Evolutionary conservation across 2,797 vertebrate species (phyloP).

Genomic region (Catostomus latipinnis): DNA sequence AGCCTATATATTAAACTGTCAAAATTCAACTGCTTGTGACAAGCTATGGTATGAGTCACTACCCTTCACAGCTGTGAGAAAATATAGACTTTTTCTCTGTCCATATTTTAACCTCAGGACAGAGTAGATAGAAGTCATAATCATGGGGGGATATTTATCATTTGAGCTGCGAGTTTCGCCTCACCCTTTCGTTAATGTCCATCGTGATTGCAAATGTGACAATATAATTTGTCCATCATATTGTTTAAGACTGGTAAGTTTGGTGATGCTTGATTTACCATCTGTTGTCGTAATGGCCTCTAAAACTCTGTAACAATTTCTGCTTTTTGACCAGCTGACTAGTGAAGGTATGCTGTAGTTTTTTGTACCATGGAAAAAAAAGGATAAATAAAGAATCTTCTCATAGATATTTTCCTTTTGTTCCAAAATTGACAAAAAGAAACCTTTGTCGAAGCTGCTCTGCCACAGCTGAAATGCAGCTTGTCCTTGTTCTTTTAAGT

Average conservation of each 20-base stretch:
- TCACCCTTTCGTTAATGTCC: slow-evolving; percentile 8
- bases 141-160: slow-evolving; percentile 2
- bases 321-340: not conserved
- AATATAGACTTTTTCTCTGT: slow-evolving; percentile 33
- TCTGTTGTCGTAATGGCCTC: not conserved
- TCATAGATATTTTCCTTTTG: too few species aligned
- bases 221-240: not conserved
- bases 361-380: too few species aligned
- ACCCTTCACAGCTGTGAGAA: slow-evolving; percentile 56
- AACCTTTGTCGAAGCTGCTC: too few species aligned
- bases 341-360: not conserved
- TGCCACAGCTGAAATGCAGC: not conserved
- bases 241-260: not conserved
- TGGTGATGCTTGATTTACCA: not conserved
- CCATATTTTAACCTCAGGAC: slow-evolving; percentile 19
- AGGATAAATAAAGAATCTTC: too few species aligned
- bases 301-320: not conserved
- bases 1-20: slow-evolving; percentile 80
- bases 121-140: slow-evolving; percentile 49
- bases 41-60: slow-evolving; percentile 43
- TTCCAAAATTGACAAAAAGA: too few species aligned
- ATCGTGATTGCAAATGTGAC: slow-evolving; percentile 7
- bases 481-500: not conserved
- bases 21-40: slow-evolving; percentile 52
- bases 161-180: slow-evolving; percentile 6